Evolutionary conservation across 2,888 invertebrate genomes (phyloP).

Genomic region (Drosophila acutilabella): DNA sequence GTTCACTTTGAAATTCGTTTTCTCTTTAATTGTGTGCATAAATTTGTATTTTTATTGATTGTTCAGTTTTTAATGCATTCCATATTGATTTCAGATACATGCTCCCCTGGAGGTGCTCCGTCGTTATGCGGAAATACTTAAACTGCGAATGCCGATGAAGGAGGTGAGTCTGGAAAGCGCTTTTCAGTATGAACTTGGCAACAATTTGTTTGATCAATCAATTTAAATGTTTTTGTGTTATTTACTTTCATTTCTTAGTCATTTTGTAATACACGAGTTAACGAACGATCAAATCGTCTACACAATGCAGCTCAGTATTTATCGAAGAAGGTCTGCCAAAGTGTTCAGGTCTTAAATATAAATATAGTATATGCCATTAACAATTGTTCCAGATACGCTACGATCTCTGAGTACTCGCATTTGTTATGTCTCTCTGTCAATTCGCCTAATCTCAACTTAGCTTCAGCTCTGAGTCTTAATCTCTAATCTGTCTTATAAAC

Average conservation of each 20-base stretch:
- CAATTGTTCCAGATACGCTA: conserved; percentile 35
- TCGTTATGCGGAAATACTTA: conserved; percentile 95
- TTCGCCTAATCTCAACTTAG: conserved; percentile 4
- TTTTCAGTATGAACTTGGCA: background rate
- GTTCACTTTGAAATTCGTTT: too few relatives aligned
- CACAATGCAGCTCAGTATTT: conserved; percentile 89
- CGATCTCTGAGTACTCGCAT: conserved; percentile 24
- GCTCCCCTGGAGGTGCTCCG: conserved; percentile 93
- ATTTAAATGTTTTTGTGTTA: conserved; percentile 31
- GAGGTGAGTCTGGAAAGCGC: conserved; percentile 86
- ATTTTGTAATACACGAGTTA: conserved; percentile 76
- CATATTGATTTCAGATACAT: conserved; percentile 88
- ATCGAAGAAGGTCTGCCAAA: conserved; percentile 87
- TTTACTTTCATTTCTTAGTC: conserved; percentile 66
- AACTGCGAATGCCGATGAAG: conserved; percentile 97
- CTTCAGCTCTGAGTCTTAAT: conserved; percentile 22
- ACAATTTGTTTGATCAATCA: conserved; percentile 9
- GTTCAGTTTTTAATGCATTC: background rate
- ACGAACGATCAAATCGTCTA: conserved; percentile 88
- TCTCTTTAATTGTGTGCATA: too few relatives aligned
- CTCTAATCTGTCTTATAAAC: background rate
- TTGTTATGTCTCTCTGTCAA: conserved; percentile 8
- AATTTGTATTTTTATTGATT: background rate
- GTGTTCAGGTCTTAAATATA: conserved; percentile 44
- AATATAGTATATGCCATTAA: conserved; percentile 40